Evolutionary conservation across 2,113 vertebrate genomes (phyloP).

Genomic region (Athene cunicularia): DNA sequence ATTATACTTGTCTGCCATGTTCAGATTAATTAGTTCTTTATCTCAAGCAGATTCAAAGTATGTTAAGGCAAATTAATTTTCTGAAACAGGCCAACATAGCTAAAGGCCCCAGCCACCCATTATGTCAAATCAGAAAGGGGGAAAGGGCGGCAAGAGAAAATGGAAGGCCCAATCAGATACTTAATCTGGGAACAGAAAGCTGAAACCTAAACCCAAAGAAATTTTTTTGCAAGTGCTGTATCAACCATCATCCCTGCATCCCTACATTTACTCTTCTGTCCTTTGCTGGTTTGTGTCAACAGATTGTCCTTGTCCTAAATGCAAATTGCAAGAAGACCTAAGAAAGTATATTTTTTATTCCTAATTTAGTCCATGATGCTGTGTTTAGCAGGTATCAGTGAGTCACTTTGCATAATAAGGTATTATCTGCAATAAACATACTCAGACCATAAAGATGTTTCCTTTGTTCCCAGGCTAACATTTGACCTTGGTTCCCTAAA

Average conservation of each 20-base stretch:
- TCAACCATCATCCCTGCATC: neutral
- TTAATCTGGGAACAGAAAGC: neutral
- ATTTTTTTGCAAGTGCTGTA: neutral
- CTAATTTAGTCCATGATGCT: neutral
- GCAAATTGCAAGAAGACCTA: neutral
- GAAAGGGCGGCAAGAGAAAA: neutral
- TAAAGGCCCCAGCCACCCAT: neutral
- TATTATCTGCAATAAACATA: neutral
- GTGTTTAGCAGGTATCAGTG: neutral
- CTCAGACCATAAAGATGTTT: neutral
- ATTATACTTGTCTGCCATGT: neutral
- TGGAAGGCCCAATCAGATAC: neutral
- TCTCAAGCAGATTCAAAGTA: neutral
- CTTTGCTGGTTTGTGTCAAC: neutral
- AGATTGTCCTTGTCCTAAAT: neutral
- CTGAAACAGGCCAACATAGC: neutral
- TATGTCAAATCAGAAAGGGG: neutral
- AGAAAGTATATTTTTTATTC: neutral
- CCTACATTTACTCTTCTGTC: neutral
- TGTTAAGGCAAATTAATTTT: neutral
- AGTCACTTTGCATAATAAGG: neutral
- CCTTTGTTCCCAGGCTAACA: neutral
- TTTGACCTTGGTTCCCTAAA: neutral
- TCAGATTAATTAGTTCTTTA: conserved; percentile 26
- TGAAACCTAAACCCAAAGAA: neutral